These are phyloP conservation scores for Popillia japonica DNA, from an alignment of 1,140 invertebrate species.

Conservation along the genomic window DNA sequence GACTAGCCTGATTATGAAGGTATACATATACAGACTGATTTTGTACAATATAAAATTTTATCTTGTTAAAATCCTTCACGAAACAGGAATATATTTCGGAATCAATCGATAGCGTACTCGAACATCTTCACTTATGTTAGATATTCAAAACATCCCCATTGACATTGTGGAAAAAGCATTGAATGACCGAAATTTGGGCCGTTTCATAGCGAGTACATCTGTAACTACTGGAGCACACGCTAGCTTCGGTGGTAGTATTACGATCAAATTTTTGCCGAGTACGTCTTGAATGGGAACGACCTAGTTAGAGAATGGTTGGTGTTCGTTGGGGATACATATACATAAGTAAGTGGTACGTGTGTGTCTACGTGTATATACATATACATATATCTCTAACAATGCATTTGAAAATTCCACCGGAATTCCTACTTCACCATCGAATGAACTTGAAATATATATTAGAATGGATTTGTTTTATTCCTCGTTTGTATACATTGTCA, in stretches of 20 bases:
- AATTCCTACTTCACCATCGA: neutral
- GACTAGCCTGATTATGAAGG: no score
- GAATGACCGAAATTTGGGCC: neutral
- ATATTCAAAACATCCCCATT: neutral
- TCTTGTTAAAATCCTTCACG: neutral
- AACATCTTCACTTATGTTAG: neutral
- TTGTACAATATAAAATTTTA: no score
- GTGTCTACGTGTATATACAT: neutral
- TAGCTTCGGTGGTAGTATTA: neutral
- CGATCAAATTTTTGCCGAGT: constrained; percentile 7
- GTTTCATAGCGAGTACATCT: neutral
- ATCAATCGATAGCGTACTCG: neutral
- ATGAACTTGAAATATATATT: constrained; percentile 6
- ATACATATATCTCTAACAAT: no score
- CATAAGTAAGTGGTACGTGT: neutral
- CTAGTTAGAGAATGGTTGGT: neutral
- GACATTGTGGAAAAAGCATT: constrained; percentile 1
- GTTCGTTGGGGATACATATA: neutral
- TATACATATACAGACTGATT: no score
- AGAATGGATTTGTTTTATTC: neutral
- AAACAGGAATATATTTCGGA: neutral
- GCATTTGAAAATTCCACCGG: neutral
- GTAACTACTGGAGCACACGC: neutral
- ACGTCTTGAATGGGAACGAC: constrained; percentile 1
- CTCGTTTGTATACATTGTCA: neutral